Conservation (phyloP, 2,797 vertebrate species). For the Denticeps clupeoides region DNA sequence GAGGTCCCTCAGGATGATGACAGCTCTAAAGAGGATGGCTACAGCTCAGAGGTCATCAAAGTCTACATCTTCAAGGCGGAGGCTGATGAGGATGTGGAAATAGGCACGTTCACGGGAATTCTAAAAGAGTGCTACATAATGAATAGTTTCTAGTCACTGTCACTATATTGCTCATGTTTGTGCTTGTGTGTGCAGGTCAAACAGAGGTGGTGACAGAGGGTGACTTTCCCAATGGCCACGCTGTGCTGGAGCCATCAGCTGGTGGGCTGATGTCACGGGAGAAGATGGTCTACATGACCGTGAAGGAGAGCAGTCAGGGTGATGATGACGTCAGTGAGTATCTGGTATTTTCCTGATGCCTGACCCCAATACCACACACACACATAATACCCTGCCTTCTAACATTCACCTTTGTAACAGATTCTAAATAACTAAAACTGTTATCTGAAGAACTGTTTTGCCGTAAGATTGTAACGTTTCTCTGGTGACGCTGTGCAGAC, state of each 20-base stretch:
- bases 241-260: slow-evolving; percentile 78
- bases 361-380: no score
- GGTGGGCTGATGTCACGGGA: slow-evolving; percentile 79
- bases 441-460: no score
- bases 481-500: slow-evolving; percentile 38
- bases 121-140: no score
- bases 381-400: no score
- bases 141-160: no score
- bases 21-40: slow-evolving; percentile 81
- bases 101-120: slow-evolving; percentile 72
- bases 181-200: slow-evolving; percentile 62
- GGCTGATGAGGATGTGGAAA: slow-evolving; percentile 93
- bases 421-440: neutral
- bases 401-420: no score
- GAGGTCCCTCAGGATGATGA: slow-evolving; percentile 82
- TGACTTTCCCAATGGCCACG: slow-evolving; percentile 89
- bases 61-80: slow-evolving; percentile 99
- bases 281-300: slow-evolving; percentile 99
- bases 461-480: no score
- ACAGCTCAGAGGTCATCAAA: slow-evolving; percentile 96
- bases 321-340: slow-evolving; percentile 88
- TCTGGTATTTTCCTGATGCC: neutral
- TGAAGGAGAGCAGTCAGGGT: slow-evolving; percentile 81
- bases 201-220: slow-evolving; percentile 96
- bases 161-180: no score